Evolutionary conservation across 2,888 invertebrate species (phyloP), one percentile per base, ranked within the genome.

Genomic region (Eristalis pertinax): DNA sequence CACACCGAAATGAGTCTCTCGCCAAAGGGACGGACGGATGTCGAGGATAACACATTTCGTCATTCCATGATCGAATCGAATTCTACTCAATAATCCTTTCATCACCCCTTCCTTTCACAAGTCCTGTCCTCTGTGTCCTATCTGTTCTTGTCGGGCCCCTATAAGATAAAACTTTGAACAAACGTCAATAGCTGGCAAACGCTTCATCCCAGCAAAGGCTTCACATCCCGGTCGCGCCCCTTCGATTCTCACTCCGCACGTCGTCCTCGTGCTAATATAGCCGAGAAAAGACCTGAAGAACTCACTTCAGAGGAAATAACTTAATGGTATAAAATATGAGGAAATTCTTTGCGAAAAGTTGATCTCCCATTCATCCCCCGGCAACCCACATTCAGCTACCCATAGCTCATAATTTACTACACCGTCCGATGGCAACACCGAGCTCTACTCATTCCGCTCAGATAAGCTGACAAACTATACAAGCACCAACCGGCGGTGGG

Each of bases 251-350:
- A 43, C n/a, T 15, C 43, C 4, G 4, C 13, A 13, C 38, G 32
- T 5, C 4, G 15, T 19, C 43, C 4, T 19, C 43, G n/a, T 15
- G 4, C 50, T 50, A 50, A 19, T 50, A 19, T 22, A 32, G 32
- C 32, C 32, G 32, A 50, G 35, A 56, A 13, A 50, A 69, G 63
- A 32, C 35, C 32, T 62, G 22, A 64, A 43, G 50, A 62, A 80
- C 68, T 73, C 10, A 29, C 65, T 65, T 65, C 41, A 38, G 8
- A 22, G 10, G 13, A 60, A 41, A 74, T 43, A 78, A 60, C 43
- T 41, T 74, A 72, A 74, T 72, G 38, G 43, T 73, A 73, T 77
- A 85, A 68, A 76, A 76, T 77, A 81, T 85, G 69, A 81, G 69
- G 68, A 70, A 60, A 73, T 82, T 74, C 73, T 38, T 70, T 60